These are phyloP conservation scores for Itoplectis maculator DNA, from an alignment of 2,888 invertebrate species.

Conservation along the genomic window DNA sequence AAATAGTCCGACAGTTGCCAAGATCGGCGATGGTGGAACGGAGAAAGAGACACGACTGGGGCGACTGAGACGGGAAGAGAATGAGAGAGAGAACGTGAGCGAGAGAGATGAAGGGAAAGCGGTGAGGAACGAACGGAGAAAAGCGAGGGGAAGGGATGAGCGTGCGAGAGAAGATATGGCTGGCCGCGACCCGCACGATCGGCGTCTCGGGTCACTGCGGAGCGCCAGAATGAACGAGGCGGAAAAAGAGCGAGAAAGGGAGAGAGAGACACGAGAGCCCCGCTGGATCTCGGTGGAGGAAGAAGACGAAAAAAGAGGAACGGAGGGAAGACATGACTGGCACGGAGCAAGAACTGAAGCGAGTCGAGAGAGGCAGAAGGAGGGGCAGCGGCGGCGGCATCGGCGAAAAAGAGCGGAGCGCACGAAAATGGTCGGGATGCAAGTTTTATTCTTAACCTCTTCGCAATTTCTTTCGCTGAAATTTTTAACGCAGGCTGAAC, in stretches of 20 bases:
- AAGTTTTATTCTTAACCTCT: conserved; percentile 69
- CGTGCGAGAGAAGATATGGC: conserved; percentile 73
- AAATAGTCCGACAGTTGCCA: conserved; percentile 81
- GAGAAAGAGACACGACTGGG: conserved; percentile 62
- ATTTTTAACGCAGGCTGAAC: conserved; percentile 5
- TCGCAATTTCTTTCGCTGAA: conserved; percentile 54
- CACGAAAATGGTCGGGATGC: conserved; percentile 78
- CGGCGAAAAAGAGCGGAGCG: conserved; percentile 62
- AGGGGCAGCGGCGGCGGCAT: too few species aligned
- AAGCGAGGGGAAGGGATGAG: conserved; percentile 48
- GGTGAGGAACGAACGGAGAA: conserved; percentile 32
- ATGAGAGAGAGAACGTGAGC: not conserved
- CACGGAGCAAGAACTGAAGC: conserved; percentile 47
- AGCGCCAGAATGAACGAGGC: conserved; percentile 55
- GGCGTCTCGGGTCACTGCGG: conserved; percentile 79
- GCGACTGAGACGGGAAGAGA: conserved; percentile 1
- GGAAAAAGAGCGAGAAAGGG: too few species aligned
- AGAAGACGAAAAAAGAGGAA: conserved; percentile 34
- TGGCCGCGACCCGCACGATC: conserved; percentile 79
- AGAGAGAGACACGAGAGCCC: conserved; percentile 53
- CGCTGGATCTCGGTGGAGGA: conserved; percentile 44
- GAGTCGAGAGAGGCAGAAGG: conserved; percentile 4
- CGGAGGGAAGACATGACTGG: conserved; percentile 50
- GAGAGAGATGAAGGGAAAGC: conserved; percentile 44
- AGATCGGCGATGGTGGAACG: conserved; percentile 64